These are phyloP conservation scores for Neodontobutis hainanensis DNA, from an alignment of 2,113 vertebrate species.

Conservation along the genomic window DNA sequence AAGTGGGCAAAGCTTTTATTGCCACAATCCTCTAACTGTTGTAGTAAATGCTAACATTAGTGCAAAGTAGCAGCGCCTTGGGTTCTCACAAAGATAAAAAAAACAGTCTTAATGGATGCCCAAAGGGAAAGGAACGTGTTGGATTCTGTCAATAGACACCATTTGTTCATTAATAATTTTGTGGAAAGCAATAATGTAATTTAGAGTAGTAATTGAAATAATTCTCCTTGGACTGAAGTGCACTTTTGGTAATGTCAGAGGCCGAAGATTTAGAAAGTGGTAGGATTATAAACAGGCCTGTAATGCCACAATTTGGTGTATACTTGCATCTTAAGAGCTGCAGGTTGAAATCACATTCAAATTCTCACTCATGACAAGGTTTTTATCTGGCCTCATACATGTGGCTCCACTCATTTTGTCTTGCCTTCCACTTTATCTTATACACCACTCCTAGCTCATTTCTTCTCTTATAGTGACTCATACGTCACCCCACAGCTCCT, in stretches of 20 bases:
- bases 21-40: not conserved
- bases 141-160: conserved; percentile 39
- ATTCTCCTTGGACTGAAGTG: conserved; percentile 6
- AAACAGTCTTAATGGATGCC: conserved; percentile 14
- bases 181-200: conserved; percentile 22
- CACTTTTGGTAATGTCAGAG: conserved; percentile 29
- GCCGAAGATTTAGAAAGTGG: conserved; percentile 21
- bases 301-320: conserved; percentile 12
- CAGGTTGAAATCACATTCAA: conserved; percentile 37
- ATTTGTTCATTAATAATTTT: conserved; percentile 43
- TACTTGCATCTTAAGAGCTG: not conserved
- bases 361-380: conserved; percentile 33
- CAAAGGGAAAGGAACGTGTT: conserved; percentile 8
- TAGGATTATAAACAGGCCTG: conserved; percentile 44
- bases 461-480: conserved; percentile 52
- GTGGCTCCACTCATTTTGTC: conserved; percentile 31
- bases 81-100: conserved; percentile 14
- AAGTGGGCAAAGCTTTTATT: conserved; percentile 6
- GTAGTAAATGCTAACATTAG: not conserved
- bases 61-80: conserved; percentile 2
- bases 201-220: conserved; percentile 17
- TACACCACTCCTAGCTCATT: conserved; percentile 24
- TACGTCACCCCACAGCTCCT: conserved; percentile 59
- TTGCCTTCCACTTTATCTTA: conserved; percentile 26
- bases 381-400: conserved; percentile 31